These are phyloP conservation scores for Lacanobia wlatinum DNA, from an alignment of 2,888 invertebrate species.

Conservation along the genomic window DNA sequence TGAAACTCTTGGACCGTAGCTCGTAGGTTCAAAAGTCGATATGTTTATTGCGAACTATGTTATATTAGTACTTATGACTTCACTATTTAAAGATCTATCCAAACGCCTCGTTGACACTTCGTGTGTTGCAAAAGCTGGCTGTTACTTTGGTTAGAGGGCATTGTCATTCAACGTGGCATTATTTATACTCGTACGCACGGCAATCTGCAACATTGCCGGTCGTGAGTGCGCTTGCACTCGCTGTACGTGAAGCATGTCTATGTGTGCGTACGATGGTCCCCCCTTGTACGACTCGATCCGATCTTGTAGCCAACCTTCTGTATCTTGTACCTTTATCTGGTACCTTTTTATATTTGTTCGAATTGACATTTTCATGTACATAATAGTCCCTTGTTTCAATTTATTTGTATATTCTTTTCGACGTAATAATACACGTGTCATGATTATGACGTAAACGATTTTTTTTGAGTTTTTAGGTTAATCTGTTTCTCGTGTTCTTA, in stretches of 20 bases:
- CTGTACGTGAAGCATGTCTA: neutral
- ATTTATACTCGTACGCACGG: neutral
- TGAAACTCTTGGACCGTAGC: too few species aligned
- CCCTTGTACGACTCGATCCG: too few species aligned
- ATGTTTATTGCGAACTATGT: too few species aligned
- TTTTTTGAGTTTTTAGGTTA: neutral
- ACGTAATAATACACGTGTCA: neutral
- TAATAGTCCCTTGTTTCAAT: constrained; percentile 11
- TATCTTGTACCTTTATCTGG: neutral
- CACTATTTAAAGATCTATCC: too few species aligned
- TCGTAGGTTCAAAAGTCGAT: too few species aligned
- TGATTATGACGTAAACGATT: neutral
- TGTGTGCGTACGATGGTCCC: neutral
- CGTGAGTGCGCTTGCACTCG: too few species aligned
- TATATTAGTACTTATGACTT: too few species aligned
- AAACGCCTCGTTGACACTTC: too few species aligned
- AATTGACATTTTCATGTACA: constrained; percentile 1
- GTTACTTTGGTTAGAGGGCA: too few species aligned
- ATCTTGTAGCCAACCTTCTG: too few species aligned
- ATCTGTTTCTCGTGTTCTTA: neutral
- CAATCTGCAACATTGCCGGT: neutral
- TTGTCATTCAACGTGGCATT: too few species aligned
- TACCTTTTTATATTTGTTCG: neutral
- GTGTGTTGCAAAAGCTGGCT: too few species aligned
- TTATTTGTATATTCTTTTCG: constrained; percentile 5